phyloP scores from a whole-genome alignment of 2,113 vertebrate species.

The Mandrillus leucophaeus region DNA sequence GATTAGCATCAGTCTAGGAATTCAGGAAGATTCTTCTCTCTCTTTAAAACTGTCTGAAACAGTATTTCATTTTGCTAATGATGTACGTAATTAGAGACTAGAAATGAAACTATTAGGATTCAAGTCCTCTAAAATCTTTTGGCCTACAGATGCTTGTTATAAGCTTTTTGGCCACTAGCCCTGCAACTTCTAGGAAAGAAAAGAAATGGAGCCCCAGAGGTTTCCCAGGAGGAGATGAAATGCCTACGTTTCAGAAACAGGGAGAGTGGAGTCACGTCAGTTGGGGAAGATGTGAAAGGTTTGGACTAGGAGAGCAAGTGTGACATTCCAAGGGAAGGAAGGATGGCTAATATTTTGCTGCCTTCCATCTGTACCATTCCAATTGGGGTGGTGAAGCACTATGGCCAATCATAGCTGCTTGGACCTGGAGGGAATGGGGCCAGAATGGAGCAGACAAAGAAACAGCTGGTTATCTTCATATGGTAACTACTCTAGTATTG shows the following conservation, averaged over 20 bases:
- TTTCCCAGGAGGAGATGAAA: neutral
- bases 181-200: neutral
- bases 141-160: neutral
- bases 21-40: neutral
- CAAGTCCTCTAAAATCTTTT: neutral
- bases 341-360: neutral
- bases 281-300: neutral
- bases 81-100: neutral
- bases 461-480: too few species aligned
- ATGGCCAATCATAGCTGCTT: neutral
- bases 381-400: fast-evolving
- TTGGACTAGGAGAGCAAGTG: neutral
- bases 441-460: neutral
- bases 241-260: neutral
- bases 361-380: neutral
- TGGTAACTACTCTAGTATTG: too few species aligned
- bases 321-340: neutral
- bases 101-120: neutral
- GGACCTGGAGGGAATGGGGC: neutral
- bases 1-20: conserved; percentile 23
- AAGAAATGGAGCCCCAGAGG: neutral
- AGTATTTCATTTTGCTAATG: conserved; percentile 22
- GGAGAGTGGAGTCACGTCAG: neutral
- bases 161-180: neutral
- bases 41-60: neutral